phyloP scores from a whole-genome alignment of 2,113 vertebrate species.

The Probosciger aterrimus region DNA sequence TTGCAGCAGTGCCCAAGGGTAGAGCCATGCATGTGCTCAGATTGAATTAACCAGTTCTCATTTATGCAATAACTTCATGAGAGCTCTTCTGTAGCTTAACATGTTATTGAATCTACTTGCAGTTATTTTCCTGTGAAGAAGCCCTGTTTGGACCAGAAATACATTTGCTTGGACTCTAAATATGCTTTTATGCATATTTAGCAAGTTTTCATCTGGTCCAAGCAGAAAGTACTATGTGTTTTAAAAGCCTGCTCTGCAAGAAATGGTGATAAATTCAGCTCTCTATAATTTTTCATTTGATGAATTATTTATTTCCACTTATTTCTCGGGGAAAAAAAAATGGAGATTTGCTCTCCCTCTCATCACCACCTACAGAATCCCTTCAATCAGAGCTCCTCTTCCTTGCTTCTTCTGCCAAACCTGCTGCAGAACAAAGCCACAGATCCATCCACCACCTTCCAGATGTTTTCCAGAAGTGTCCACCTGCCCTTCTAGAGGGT shows the following conservation, averaged over 20 bases:
- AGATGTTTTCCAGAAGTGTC: not conserved
- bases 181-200: not conserved
- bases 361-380: not conserved
- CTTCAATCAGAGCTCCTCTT: not conserved
- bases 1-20: rapidly evolving
- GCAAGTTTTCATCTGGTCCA: not conserved
- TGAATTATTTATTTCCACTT: not conserved
- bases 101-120: not conserved
- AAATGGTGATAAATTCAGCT: not conserved
- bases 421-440: not conserved
- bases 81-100: not conserved
- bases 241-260: not conserved
- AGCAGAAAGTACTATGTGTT: not conserved
- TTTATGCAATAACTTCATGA: not conserved
- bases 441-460: not conserved
- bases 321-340: not conserved
- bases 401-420: not conserved
- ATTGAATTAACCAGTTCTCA: not conserved
- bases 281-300: not conserved
- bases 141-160: not conserved
- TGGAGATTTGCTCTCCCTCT: not conserved
- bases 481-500: no score
- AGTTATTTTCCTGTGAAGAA: not conserved
- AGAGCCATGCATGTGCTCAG: rapidly evolving
- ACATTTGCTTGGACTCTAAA: not conserved